Base-by-base conservation (phyloP, 2,113 vertebrate genomes). In the Zapus hudsonius region DNA sequence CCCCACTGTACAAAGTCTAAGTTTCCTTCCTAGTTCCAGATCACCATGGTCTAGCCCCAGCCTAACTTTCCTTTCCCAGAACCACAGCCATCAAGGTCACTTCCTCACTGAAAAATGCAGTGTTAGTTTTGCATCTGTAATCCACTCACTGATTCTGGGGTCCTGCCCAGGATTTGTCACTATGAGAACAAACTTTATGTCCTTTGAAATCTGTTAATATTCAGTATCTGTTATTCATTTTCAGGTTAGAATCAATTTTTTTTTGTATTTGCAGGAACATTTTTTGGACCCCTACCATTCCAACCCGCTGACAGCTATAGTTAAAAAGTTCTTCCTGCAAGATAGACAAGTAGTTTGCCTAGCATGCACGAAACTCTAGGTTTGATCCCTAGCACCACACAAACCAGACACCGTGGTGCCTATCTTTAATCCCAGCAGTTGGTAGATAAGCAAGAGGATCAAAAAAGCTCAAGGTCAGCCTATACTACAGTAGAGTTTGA, bases 181-280 rank as follows among this genome's bases (percentile, higher is more conserved):
- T 63, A 55, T 61, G 79, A 93, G 91, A 91, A 88, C 47, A 91
- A 93, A 93, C 42, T 64, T 52, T 70, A 63, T 79, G 47, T 1
- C 23, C 38, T 84, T 88, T 69, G 59, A 84, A 84, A 67, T 91
- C 57, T 31, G n/a, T n/a, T n/a, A n/a, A n/a, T n/a, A n/a, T n/a
- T n/a, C 76, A 82, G 52, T 64, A n/a, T 73, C 16, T 91, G 27
- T 29, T 86, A 64, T 55, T 82, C 72, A 61, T 64, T 88, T 91
- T 69, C n/a, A n/a, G 67, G 12, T 84, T 67, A 7, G 66, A 84
- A 67, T 27, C 47, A 22, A 61, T 61, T 61, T 36, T 40, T 69
- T 88, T 91, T 93, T 89, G 11, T 17, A 67, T 74, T 84, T 89
- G 20, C 1, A 38, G 38, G 4, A 73, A 88, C 23, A 90, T 73